Evolutionary conservation across 2,797 vertebrate species (phyloP).

Genomic region (Malacoraja senta): DNA sequence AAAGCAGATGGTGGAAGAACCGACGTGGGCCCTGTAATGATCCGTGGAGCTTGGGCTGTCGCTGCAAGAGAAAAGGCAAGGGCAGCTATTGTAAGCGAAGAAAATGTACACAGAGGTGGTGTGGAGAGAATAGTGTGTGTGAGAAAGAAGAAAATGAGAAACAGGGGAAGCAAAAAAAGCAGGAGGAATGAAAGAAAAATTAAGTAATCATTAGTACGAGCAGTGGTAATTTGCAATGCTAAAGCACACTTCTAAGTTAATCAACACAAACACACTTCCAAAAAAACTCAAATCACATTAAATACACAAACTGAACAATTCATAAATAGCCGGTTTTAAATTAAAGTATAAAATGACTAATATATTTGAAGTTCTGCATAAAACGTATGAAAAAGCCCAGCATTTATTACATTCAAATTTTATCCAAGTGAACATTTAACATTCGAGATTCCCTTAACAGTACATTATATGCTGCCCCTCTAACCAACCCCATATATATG

Average conservation of each 20-base stretch:
- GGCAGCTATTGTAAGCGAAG: conserved; percentile 81
- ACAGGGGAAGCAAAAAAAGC: conserved; percentile 57
- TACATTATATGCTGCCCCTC: neutral
- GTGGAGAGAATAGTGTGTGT: conserved; percentile 58
- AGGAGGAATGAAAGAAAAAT: conserved; percentile 56
- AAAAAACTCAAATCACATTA: neutral
- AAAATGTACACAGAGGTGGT: conserved; percentile 61
- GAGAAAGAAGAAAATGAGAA: conserved; percentile 49
- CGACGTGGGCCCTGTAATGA: conserved; percentile 85
- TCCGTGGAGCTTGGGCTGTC: conserved; percentile 85
- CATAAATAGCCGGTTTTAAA: neutral
- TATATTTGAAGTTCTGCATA: neutral
- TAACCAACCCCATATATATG: neutral
- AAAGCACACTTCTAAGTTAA: conserved; percentile 68
- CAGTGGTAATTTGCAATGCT: conserved; percentile 61
- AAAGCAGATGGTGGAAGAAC: conserved; percentile 77
- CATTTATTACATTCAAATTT: neutral
- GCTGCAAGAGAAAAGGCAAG: conserved; percentile 91
- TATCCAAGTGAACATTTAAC: neutral
- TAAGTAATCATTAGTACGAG: conserved; percentile 76
- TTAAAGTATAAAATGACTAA: neutral
- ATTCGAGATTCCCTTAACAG: neutral
- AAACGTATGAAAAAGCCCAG: neutral
- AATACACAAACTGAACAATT: neutral
- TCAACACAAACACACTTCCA: neutral